Evolutionary conservation across 1,140 invertebrate genomes (phyloP).

Genomic region (Acromyrmex heyeri): DNA sequence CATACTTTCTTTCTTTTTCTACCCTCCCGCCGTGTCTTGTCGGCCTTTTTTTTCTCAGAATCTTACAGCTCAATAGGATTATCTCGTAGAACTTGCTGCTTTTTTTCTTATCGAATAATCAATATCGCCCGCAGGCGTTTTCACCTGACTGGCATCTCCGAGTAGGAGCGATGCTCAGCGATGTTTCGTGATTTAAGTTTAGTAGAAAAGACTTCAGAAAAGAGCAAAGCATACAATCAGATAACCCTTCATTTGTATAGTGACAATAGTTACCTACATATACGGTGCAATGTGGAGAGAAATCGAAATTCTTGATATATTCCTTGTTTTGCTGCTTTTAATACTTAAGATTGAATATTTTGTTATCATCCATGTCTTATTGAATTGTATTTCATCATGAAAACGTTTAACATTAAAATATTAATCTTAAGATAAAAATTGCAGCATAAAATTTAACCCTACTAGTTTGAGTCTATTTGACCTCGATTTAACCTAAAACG

Average conservation of each 20-base stretch:
- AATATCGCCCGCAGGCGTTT: constrained; percentile 72
- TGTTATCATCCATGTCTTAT: too few relatives aligned
- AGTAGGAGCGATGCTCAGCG: constrained; percentile 18
- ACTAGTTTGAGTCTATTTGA: too few relatives aligned
- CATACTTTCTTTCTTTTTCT: background rate
- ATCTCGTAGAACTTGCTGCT: constrained; percentile 75
- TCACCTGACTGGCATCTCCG: constrained; percentile 73
- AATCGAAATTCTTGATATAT: constrained; percentile 5
- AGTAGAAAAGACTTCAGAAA: constrained; percentile 22
- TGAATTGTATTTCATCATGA: too few relatives aligned
- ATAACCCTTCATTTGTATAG: background rate
- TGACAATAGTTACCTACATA: background rate
- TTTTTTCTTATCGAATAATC: constrained; percentile 78
- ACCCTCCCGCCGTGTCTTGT: background rate
- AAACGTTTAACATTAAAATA: too few relatives aligned
- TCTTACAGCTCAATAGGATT: constrained; percentile 69
- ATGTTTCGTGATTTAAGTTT: constrained; percentile 40
- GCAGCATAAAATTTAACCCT: too few relatives aligned
- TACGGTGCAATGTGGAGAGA: background rate
- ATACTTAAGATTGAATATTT: too few relatives aligned
- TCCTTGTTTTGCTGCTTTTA: background rate
- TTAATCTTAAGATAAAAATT: too few relatives aligned
- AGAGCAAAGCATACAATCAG: constrained; percentile 34
- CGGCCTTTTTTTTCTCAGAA: constrained; percentile 34
- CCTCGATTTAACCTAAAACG: too few relatives aligned